These are phyloP conservation scores for Etheostoma cragini DNA, from an alignment of 2,113 vertebrate genomes.

Conservation along the genomic window DNA sequence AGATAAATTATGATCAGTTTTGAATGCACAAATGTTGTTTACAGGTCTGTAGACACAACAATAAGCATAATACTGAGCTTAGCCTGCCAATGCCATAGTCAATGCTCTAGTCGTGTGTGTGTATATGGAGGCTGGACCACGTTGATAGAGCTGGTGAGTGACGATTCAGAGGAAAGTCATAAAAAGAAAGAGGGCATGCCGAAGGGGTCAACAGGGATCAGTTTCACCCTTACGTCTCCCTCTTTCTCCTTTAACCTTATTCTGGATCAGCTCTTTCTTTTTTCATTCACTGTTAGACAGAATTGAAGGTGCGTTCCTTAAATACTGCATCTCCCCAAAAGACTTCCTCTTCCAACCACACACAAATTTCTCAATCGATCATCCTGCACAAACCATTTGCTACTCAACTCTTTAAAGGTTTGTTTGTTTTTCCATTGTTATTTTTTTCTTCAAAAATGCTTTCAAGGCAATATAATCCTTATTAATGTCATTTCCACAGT, in stretches of 20 bases:
- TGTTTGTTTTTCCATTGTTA: conserved; percentile 27
- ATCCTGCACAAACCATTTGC: conserved; percentile 34
- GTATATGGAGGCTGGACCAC: conserved; percentile 57
- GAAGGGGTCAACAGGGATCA: conserved; percentile 81
- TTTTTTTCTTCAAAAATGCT: conserved; percentile 61
- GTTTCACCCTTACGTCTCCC: conserved; percentile 75
- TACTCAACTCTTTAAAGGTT: conserved; percentile 26
- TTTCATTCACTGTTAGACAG: conserved; percentile 44
- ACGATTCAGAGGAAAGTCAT: conserved; percentile 82
- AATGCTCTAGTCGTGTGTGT: neutral
- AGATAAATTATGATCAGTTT: neutral
- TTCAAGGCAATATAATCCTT: conserved; percentile 62
- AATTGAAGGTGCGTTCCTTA: conserved; percentile 33
- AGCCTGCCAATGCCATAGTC: neutral
- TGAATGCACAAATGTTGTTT: conserved; percentile 1
- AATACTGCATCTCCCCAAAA: conserved; percentile 43
- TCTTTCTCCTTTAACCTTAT: conserved; percentile 50
- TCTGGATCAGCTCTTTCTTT: conserved; percentile 53
- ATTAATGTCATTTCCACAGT: conserved; percentile 52
- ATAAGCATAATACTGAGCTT: conserved; percentile 18
- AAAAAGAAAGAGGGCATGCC: conserved; percentile 82
- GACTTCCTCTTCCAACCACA: conserved; percentile 3
- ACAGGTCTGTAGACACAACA: conserved; percentile 18
- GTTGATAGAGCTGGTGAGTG: conserved; percentile 80
- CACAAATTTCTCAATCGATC: conserved; percentile 45